Evolutionary conservation across 1,140 invertebrate genomes (phyloP), one percentile per base, ranked within the genome.

Genomic region (Mesaphorura yosii): DNA sequence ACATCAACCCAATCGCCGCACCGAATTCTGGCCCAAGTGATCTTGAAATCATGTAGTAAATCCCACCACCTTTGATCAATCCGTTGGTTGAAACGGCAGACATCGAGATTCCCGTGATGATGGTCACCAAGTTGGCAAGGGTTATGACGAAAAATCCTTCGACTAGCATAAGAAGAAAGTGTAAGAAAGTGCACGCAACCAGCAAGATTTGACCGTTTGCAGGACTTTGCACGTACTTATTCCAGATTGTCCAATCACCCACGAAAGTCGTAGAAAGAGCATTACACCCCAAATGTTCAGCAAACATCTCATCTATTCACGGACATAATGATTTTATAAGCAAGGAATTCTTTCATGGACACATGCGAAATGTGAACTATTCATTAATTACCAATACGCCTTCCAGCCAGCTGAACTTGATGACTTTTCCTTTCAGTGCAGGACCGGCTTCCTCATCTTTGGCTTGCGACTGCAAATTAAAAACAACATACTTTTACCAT

Each of bases 1-100:
- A 80, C 53, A 81, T 75, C 3, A 81, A 61, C 2, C 80, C 79
- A 52, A 81, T 80, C 41, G 78, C 74, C 48, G 77, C 78, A 55
- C 78, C 79, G 68, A 77, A 81, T 64, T 81, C 78, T 4, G 78
- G 79, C 12, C 79, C 79, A 15, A 81, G 66, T 57, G 76, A 78
- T 25, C 79, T 67, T 3, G 75, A 78, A 62, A 77, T 78, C 71
- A 80, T 73, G 67, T 77, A 78, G 62, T 78, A 78, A 23, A 77
- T 75, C 34, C 77, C 78, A 60, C 77, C 69, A 66, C 65, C 69
- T 66, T 70, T 70, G 42, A 72, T 72, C 50, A 65, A 62, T 27
- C 70, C 70, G 52, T 82, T 83, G 10, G 80, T 83, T 60, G 76
- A 78, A 29, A 82, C 82, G 14, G 80, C 80, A 25, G 77, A 78